Base-by-base conservation (phyloP, 2,113 vertebrate genomes). In the Oceanodroma tethys region DNA sequence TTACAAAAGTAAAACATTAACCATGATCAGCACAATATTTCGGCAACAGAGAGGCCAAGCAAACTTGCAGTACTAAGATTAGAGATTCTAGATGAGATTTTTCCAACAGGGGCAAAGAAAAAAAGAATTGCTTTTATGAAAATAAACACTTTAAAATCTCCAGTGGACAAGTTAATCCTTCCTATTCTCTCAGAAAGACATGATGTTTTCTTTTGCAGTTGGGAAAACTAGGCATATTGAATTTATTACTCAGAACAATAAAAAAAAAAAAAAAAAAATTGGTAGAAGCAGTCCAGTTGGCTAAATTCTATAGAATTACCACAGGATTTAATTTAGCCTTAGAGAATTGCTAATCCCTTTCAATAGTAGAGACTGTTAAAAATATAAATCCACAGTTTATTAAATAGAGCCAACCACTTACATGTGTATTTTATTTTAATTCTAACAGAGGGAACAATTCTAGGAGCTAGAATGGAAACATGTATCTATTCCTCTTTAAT, bases 1-100 rank as follows among this genome's bases (percentile, higher is more conserved):
- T 96, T 74, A 84, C 40, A 73, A 85, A 96, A 94, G 40, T 47
- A 96, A 95, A 96, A 48, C 40, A 86, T 96, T 95, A 94, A 86
- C 80, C 65, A 71, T 1, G 18, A 87, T 72, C 62, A 91, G 45
- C 43, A 62, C 30, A 92, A 27, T 0, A 79, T 88, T 89, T 92
- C 30, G 16, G 58, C 91, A 93, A 90, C 48, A 84, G 21, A 73
- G 71, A 93, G 82, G 23, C 60, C 38, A 91, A 95, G 65, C 20
- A 95, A 73, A 94, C 5, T 26, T 96, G 52, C 71, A 62, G 12
- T 75, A 53, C 22, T 87, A 83, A 84, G 50, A 91, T 74, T 43
- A 89, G 81, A 70, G 62, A n/a, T 74, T 34, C 36, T 66, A 89
- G 25, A 71, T 78, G 48, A 63, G 43, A 68, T 50, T 66, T 59